Base-by-base conservation (phyloP, 2,797 vertebrate genomes). In the Lacerta viridis region DNA sequence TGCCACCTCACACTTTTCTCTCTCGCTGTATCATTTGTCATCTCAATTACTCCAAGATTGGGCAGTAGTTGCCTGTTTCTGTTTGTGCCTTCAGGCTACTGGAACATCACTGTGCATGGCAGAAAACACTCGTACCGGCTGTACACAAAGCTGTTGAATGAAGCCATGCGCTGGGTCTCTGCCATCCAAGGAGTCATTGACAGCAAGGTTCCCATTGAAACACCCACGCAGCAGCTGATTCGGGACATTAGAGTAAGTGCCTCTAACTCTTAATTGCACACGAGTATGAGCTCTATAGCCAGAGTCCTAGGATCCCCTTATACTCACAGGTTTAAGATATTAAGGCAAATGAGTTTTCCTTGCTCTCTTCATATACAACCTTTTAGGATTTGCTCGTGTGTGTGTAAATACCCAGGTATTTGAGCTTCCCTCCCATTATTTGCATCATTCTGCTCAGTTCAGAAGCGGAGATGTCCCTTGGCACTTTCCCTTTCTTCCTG, bases 161-260 rank as follows among this genome's bases (percentile, higher is more conserved):
- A 99, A 95, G 98, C 98, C 87, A 98, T 98, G 98, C 96, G 98
- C 82, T 99, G 98, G 98, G 95, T 98, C 2, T 98, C 98, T 2
- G 98, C 98, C 93, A 98, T 99, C 29, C 98, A 99, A 92, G 98
- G 98, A 10, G 98, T 97, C 41, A 98, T 99, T 83, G 98, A 99
- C 96, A 98, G 93, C 96, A 99, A 99, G 92, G 97, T 98, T 84
- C 98, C 98, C 94, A 99, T 99, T 23, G 98, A 99, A 96, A 99
- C 98, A 0, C 98, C 98, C 17, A 99, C 98, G 0, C 98, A 99
- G 90, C 98, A 99, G 10, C 98, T 99, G 91, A 99, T 99, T 94
- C 97, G 97, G 91, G 98, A 99, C 95, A 99, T 99, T 93, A 98
- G 98, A 98, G 98, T 99, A 97, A 66, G 87, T 89, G 82, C 6